Evolutionary conservation across 2,797 vertebrate genomes (phyloP).

Genomic region (Malurus leucopterus): DNA sequence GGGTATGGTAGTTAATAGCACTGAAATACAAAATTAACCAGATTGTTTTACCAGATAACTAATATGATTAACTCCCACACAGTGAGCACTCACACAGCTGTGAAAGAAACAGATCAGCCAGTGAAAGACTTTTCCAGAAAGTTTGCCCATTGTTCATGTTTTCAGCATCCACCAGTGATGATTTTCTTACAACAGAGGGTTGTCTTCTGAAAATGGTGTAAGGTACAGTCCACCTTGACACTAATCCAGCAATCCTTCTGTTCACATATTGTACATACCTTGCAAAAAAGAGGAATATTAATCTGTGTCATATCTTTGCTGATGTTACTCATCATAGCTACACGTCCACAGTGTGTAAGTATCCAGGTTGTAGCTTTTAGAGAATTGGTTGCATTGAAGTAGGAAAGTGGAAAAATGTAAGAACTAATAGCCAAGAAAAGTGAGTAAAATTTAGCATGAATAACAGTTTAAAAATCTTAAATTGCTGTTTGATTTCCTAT

Average conservation of each 20-base stretch:
- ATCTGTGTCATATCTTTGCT: fast-evolving
- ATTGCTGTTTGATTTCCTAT: background rate
- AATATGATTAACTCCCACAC: slow-evolving; percentile 14
- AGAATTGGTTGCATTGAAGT: background rate
- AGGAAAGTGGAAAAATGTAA: background rate
- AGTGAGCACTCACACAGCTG: background rate
- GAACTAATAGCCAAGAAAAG: background rate
- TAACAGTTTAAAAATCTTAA: background rate
- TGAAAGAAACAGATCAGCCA: background rate
- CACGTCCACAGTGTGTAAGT: fast-evolving
- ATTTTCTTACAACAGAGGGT: background rate
- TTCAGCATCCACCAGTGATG: background rate
- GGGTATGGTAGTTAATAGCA: slow-evolving; percentile 21
- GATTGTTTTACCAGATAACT: slow-evolving; percentile 30
- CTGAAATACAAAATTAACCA: slow-evolving; percentile 49
- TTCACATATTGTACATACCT: background rate
- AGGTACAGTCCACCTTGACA: background rate
- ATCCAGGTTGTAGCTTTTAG: background rate
- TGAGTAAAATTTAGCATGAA: background rate
- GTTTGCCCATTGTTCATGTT: background rate
- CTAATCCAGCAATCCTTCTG: background rate
- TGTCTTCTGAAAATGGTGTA: background rate
- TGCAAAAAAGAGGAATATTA: background rate
- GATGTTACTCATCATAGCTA: background rate
- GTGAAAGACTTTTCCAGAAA: background rate